Base-by-base conservation (phyloP, 2,888 invertebrate genomes). In the Cyclophora punctaria region DNA sequence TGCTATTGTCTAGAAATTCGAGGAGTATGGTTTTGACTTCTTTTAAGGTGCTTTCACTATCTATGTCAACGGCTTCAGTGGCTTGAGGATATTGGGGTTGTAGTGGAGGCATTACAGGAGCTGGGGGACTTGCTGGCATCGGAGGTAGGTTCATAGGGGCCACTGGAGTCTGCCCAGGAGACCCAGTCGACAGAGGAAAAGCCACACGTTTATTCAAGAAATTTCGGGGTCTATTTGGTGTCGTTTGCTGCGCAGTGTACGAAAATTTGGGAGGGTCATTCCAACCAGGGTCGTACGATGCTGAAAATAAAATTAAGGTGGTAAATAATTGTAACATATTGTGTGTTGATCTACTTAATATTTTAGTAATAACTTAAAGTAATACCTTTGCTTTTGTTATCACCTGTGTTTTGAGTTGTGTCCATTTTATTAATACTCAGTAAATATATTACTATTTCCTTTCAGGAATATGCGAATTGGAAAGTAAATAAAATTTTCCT, bases 241-340 rank as follows among this genome's bases (percentile, higher is more conserved):
- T 78, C 4, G 69, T 64, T 50, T 78, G 73, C 52, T 83, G 84
- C 3, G 78, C 63, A 47, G 80, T 87, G 59, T 88, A 90, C 1
- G 89, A 75, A 50, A 89, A 78, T 53, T 81, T 81, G 2, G 90
- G 90, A 3, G 90, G 90, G 62, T 91, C 90, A 60, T 91, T 91
- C 90, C 90, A 91, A 4, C 90, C 90, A 41, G 90, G 90, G 63
- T 90, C 90, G 57, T 77, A 86, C 5, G 80, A 66, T 5, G 73
- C 88, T 89, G 64, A 47, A 76, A 75, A 42, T 49, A 52, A 5
- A 7, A 47, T 48, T 33, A 35, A 35, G 44, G 33, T 47, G 5
- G 4, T 33, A 37, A 37, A 4, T 5, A 7, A 20, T 20, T 7
- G 7, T 40, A 33, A 37, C 4, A 35, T 7, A 47, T 47, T 35